Conservation (phyloP, 2,113 vertebrate species). For the Larimichthys polyactis region DNA sequence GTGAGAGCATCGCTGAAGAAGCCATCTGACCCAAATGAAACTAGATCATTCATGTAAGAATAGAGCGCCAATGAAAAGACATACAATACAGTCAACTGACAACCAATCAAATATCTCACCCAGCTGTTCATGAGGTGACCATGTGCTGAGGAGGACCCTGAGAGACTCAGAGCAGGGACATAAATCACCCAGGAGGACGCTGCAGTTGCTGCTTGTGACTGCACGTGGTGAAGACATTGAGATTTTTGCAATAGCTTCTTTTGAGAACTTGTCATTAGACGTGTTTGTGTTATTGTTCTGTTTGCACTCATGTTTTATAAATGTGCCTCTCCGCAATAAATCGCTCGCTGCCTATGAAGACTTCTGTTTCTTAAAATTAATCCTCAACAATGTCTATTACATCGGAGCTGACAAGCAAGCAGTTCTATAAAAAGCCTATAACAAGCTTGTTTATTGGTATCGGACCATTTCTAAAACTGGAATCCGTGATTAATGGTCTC, state of each 20-base stretch:
- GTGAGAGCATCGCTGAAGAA: slow-evolving; percentile 23
- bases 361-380: slow-evolving; percentile 1
- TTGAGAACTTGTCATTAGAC: slow-evolving; percentile 60
- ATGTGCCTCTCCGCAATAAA: slow-evolving; percentile 40
- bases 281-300: slow-evolving; percentile 65
- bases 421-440: slow-evolving; percentile 1
- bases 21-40: slow-evolving; percentile 64
- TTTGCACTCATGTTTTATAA: slow-evolving; percentile 60
- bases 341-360: neutral
- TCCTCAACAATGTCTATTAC: neutral
- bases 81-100: slow-evolving; percentile 60
- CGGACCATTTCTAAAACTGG: slow-evolving; percentile 16
- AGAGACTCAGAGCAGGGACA: slow-evolving; percentile 49
- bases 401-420: slow-evolving; percentile 19
- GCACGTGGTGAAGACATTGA: slow-evolving; percentile 50
- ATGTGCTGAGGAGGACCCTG: slow-evolving; percentile 65
- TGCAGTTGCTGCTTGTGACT: slow-evolving; percentile 74
- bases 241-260: slow-evolving; percentile 70
- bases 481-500: slow-evolving; percentile 34
- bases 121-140: slow-evolving; percentile 79
- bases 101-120: slow-evolving; percentile 74
- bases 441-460: slow-evolving; percentile 25
- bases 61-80: slow-evolving; percentile 69
- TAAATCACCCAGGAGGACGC: slow-evolving; percentile 72
- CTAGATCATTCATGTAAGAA: slow-evolving; percentile 70